These are phyloP conservation scores for Protaetia brevitarsis DNA, from an alignment of 1,140 invertebrate species.

Conservation along the genomic window DNA sequence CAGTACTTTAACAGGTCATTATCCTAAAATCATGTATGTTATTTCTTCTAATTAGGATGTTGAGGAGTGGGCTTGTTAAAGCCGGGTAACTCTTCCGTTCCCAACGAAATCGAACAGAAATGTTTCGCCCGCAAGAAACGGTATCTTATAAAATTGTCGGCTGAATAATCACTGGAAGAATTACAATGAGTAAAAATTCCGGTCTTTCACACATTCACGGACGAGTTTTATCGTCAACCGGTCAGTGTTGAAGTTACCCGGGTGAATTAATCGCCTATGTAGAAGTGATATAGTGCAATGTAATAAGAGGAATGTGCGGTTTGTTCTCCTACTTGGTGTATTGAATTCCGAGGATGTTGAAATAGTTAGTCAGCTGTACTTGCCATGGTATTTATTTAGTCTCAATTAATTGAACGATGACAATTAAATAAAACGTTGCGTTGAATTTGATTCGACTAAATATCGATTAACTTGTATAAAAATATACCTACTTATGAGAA, in stretches of 20 bases:
- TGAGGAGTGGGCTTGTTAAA: no score
- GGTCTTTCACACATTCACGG: conserved; percentile 12
- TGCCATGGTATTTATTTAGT: no score
- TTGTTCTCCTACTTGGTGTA: no score
- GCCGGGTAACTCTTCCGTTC: no score
- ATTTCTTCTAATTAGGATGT: conserved; percentile 4
- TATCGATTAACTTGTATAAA: no score
- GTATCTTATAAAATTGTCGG: background rate
- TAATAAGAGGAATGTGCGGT: background rate
- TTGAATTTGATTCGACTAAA: no score
- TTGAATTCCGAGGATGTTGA: no score
- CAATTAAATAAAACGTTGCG: no score
- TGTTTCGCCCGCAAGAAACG: background rate
- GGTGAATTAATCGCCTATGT: background rate
- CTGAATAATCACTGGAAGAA: background rate
- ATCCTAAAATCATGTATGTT: background rate
- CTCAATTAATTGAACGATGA: no score
- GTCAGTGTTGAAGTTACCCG: background rate
- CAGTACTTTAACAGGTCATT: background rate
- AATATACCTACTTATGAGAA: no score
- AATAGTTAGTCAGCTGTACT: no score
- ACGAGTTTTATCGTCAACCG: background rate
- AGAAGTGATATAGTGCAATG: background rate
- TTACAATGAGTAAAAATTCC: conserved; percentile 10
- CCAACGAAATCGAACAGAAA: background rate